Evolutionary conservation across 2,888 invertebrate species (phyloP).

Genomic region (Conomelus anceps): DNA sequence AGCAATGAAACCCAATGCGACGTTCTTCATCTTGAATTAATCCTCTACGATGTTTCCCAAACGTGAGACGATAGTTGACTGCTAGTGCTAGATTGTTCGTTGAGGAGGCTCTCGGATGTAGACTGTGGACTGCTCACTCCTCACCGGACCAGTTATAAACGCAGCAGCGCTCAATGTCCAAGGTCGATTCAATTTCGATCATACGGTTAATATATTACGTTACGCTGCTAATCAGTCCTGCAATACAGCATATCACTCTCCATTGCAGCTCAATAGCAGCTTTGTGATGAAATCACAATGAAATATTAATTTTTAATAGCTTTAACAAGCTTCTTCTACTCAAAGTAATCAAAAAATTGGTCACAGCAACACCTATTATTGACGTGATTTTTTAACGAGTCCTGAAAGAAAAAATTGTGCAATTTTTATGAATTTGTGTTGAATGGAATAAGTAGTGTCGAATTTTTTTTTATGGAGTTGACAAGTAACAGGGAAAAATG

Average conservation of each 20-base stretch:
- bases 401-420: background rate
- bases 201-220: background rate
- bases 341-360: background rate
- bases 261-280: background rate
- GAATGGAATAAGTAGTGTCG: too few relatives aligned
- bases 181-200: background rate
- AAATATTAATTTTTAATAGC: background rate
- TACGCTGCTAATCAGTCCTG: background rate
- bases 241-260: background rate
- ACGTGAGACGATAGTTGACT: background rate
- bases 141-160: background rate
- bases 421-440: too few relatives aligned
- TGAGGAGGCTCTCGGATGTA: background rate
- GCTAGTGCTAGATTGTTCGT: too few relatives aligned
- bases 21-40: background rate
- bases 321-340: background rate
- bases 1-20: background rate
- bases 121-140: background rate
- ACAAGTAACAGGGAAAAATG: too few relatives aligned
- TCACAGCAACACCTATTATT: background rate
- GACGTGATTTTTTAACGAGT: background rate
- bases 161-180: background rate
- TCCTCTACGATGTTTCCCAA: background rate
- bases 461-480: too few relatives aligned
- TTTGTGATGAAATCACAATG: background rate